A percentile compares a stretch with the other conserved stretches of the same genome.
phyloP scores from a whole-genome alignment of 2,113 vertebrate species.

The human (Homo sapiens) region GRCh38 chrX:56817001-56817500 shows the following conservation, averaged over 20 bases:
- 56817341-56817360: constrained; percentile 53
- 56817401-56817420: constrained; percentile 37
- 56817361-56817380: constrained; percentile 51
- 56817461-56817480: constrained; percentile 12
- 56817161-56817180: background rate
- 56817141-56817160: background rate
- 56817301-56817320: constrained; percentile 67
- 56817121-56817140: background rate
- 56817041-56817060: background rate
- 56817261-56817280: constrained; percentile 20
- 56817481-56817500: constrained; percentile 27
- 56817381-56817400: constrained; percentile 38
- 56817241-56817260: background rate
- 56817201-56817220: background rate
- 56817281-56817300: constrained; percentile 30
- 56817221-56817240: background rate
- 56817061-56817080: background rate
- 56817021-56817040: background rate
- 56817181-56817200: background rate
- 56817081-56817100: background rate
- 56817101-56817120: background rate
- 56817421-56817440: constrained; percentile 38
- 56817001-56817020: background rate
- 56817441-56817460: constrained; percentile 37
- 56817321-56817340: constrained; percentile 25